phyloP scores from a whole-genome alignment of 2,888 invertebrate species.

The Hypomecis atomaria region DNA sequence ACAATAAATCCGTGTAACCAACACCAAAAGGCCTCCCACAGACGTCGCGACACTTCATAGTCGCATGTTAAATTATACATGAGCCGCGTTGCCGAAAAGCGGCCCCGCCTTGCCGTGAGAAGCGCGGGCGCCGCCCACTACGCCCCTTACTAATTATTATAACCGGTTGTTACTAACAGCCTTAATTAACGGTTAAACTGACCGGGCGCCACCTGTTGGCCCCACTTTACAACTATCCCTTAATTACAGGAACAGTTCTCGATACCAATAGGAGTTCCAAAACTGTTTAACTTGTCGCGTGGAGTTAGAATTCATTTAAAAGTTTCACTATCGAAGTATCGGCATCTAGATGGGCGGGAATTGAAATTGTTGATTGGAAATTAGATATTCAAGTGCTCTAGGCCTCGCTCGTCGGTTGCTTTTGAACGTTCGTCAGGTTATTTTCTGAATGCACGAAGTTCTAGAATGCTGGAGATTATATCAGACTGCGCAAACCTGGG shows the following conservation, averaged over 20 bases:
- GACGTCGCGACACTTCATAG: constrained; percentile 49
- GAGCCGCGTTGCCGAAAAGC: constrained; percentile 64
- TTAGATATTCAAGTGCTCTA: constrained; percentile 36
- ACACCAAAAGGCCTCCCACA: constrained; percentile 51
- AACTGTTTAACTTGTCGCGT: constrained; percentile 29
- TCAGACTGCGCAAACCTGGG: constrained; percentile 17
- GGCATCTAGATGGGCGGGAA: constrained; percentile 31
- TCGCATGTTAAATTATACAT: constrained; percentile 62
- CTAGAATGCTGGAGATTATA: constrained; percentile 28
- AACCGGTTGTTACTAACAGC: constrained; percentile 78
- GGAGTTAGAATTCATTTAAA: constrained; percentile 31
- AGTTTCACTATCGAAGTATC: constrained; percentile 26
- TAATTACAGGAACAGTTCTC: constrained; percentile 51
- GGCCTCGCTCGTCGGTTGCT: constrained; percentile 26
- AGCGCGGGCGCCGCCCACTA: constrained; percentile 69
- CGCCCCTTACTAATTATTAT: constrained; percentile 82
- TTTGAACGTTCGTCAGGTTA: constrained; percentile 27
- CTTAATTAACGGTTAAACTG: constrained; percentile 70
- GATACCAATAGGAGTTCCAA: constrained; percentile 46
- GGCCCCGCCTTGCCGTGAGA: constrained; percentile 58
- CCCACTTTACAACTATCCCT: constrained; percentile 53
- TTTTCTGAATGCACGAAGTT: constrained; percentile 29
- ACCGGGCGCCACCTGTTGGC: constrained; percentile 75
- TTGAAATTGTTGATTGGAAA: constrained; percentile 37
- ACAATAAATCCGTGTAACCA: constrained; percentile 42